Evolutionary conservation across 2,888 invertebrate species (phyloP).

Genomic region (Boloria euphrosyne): DNA sequence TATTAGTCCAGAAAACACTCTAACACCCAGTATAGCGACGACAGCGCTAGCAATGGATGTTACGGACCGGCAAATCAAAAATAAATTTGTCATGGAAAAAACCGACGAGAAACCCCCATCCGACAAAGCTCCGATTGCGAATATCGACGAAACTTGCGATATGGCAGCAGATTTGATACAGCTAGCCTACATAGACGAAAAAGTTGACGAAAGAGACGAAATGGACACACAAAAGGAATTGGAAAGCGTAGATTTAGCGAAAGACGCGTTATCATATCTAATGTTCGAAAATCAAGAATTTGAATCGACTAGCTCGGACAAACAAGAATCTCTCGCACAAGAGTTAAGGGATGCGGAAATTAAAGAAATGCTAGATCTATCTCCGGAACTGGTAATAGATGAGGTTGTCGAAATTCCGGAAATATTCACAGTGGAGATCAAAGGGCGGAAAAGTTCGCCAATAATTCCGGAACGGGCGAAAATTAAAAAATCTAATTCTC

Average conservation of each 20-base stretch:
- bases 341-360: constrained; percentile 69
- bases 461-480: constrained; percentile 70
- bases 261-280: constrained; percentile 71
- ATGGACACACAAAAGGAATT: constrained; percentile 35
- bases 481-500: constrained; percentile 66
- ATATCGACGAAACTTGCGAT: constrained; percentile 69
- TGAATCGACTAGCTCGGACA: constrained; percentile 44
- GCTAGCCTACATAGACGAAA: constrained; percentile 64
- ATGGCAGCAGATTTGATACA: constrained; percentile 55
- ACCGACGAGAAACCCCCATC: constrained; percentile 53
- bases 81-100: constrained; percentile 53
- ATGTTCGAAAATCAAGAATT: constrained; percentile 64
- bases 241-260: constrained; percentile 65
- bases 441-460: constrained; percentile 58
- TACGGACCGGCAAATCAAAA: constrained; percentile 58
- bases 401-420: constrained; percentile 61
- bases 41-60: constrained; percentile 67
- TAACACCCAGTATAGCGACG: constrained; percentile 70
- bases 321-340: constrained; percentile 60
- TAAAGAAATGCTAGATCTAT: constrained; percentile 67
- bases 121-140: constrained; percentile 72
- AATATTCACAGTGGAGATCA: constrained; percentile 58
- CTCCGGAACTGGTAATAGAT: constrained; percentile 71
- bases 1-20: constrained; percentile 84
- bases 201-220: constrained; percentile 49